phyloP scores from a whole-genome alignment of 1,140 invertebrate genomes.

The Palaemon carinicauda region DNA sequence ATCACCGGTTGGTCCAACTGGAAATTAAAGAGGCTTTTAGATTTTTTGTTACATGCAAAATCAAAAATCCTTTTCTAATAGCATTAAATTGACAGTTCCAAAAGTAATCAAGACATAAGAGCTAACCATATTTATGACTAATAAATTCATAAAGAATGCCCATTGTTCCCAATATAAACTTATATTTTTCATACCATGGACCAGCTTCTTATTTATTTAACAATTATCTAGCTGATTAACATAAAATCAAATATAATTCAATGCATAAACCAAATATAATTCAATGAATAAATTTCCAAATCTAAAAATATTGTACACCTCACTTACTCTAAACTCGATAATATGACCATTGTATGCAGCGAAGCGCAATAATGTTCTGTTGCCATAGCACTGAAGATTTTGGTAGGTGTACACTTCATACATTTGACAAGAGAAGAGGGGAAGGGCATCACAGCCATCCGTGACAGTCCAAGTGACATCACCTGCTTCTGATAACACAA shows the following conservation, averaged over 20 bases:
- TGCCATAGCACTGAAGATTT: conserved; percentile 62
- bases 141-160: neutral
- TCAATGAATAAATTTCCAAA: too few species aligned
- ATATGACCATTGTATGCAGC: conserved; percentile 73
- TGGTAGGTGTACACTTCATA: conserved; percentile 69
- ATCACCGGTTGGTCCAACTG: conserved; percentile 66
- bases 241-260: conserved; percentile 3
- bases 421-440: conserved; percentile 74
- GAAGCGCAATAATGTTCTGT: conserved; percentile 65
- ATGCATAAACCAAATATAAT: neutral
- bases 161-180: neutral
- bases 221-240: neutral
- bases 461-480: conserved; percentile 74
- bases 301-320: too few species aligned
- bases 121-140: too few species aligned
- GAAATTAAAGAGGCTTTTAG: too few species aligned
- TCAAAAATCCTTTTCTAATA: too few species aligned
- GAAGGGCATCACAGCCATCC: conserved; percentile 70
- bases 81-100: too few species aligned
- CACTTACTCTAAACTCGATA: conserved; percentile 73
- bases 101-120: too few species aligned
- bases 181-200: neutral
- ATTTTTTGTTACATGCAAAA: too few species aligned
- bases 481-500: conserved; percentile 72
- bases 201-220: neutral